A percentile compares a stretch with the other conserved stretches of the same genome.
phyloP scores from a whole-genome alignment of 2,888 invertebrate genomes.

The Salpingus planirostris region DNA sequence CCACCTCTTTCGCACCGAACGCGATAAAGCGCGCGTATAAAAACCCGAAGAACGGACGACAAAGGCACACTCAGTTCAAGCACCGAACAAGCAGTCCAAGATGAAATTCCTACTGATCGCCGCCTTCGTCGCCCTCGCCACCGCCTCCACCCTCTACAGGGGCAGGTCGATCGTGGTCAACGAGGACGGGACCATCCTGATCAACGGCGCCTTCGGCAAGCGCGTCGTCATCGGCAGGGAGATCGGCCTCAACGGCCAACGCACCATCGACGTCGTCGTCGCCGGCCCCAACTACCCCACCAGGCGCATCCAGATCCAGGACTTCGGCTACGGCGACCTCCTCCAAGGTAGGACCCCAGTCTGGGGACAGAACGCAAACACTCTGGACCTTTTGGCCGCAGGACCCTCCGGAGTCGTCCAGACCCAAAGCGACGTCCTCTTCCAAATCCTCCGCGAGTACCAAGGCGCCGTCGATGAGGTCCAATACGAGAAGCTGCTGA shows the following conservation, averaged over 20 bases:
- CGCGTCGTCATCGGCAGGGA: constrained; percentile 17
- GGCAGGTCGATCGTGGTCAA: constrained; percentile 15
- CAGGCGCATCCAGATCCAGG: constrained; percentile 20
- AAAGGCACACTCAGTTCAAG: neutral
- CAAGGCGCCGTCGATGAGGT: constrained; percentile 18
- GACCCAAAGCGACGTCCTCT: constrained; percentile 15
- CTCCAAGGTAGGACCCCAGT: neutral
- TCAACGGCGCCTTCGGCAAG: constrained; percentile 16
- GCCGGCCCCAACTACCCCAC: constrained; percentile 16
- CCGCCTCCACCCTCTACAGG: constrained; percentile 13
- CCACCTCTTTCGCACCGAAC: too few relatives aligned
- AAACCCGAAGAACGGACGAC: too few relatives aligned
- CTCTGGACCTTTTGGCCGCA: too few relatives aligned
- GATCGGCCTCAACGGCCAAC: constrained; percentile 16
- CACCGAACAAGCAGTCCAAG: constrained; percentile 12
- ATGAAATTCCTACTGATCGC: constrained; percentile 20
- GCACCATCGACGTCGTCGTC: constrained; percentile 18
- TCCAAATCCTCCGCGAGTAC: constrained; percentile 18
- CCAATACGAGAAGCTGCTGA: constrained; percentile 18
- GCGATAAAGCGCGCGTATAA: neutral
- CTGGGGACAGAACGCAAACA: too few relatives aligned
- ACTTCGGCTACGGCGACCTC: constrained; percentile 5
- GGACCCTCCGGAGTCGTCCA: neutral
- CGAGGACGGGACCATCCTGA: constrained; percentile 22
- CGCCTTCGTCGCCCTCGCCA: constrained; percentile 10